Base-by-base conservation (phyloP, 2,797 vertebrate genomes). In the Epinephelus malabaricus region DNA sequence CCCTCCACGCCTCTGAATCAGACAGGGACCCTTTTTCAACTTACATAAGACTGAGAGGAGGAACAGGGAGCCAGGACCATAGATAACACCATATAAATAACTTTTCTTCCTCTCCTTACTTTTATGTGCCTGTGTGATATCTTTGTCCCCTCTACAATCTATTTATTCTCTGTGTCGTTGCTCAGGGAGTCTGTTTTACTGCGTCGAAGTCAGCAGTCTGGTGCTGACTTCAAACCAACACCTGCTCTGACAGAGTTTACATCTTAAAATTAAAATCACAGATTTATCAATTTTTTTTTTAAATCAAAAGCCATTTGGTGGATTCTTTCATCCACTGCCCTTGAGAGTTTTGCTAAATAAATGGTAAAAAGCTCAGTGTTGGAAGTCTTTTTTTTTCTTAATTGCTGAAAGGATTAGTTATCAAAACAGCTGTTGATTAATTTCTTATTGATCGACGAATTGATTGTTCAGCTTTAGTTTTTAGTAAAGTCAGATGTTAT, bases 81-180 rank as follows among this genome's bases (percentile, higher is more conserved):
- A 67, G 78, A 87, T 72, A 81, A 78, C 46, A 9, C 51, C 73
- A 10, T 76, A 81, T 73, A 76, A 79, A 84, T 76, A 81, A 84
- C 73, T 54, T 72, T 63, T 63, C 59, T 23, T 21, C 74, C 50
- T 55, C 54, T 50, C 9, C 56, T 64, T 80, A 47, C 73, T 78
- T 55, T 34, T 15, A 75, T 18, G 54, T 23, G 47, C 61, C 50
- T 15, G 34, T 58, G 58, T 85, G 81, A 85, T 78, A 71, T 85
- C 45, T 67, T 6, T 59, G 46, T 81, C 43, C 40, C 43, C 17
- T 70, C 49, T 34, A 38, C 56, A 38, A 45, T 23, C 18, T 49
- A 6, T 58, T 27, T 67, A 38, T 56, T 45, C 34, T 62, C 53
- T 15, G 45, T 69, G 43, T 30, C 3, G 47, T 51, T 40, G 61